phyloP scores from a whole-genome alignment of 2,888 invertebrate species.

The Phasia obesa region DNA sequence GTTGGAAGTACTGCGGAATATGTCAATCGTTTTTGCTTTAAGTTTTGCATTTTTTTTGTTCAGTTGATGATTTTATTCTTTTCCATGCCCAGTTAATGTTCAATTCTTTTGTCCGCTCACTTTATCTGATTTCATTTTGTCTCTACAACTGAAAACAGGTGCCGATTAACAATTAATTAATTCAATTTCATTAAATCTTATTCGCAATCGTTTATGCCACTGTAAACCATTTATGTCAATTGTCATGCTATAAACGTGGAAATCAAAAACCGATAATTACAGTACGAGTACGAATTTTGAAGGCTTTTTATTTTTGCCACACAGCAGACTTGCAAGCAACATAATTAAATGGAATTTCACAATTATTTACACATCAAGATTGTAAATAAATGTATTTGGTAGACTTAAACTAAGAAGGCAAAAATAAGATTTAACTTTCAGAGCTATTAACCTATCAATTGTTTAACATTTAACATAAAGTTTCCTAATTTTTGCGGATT shows the following conservation, averaged over 20 bases:
- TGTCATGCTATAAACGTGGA: slow-evolving; percentile 56
- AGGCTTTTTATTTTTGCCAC: background rate
- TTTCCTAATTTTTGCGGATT: no score
- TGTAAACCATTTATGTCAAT: slow-evolving; percentile 43
- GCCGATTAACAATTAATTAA: slow-evolving; percentile 59
- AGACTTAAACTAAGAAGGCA: no score
- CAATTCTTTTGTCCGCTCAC: background rate
- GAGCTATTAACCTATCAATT: no score
- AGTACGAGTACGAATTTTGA: slow-evolving; percentile 1
- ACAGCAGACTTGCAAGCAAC: background rate
- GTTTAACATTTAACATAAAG: no score
- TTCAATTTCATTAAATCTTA: slow-evolving; percentile 50
- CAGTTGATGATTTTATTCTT: slow-evolving; percentile 4
- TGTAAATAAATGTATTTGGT: no score
- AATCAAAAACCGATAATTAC: slow-evolving; percentile 42
- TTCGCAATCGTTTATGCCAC: slow-evolving; percentile 10
- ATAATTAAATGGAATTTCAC: slow-evolving; percentile 38
- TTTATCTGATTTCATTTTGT: slow-evolving; percentile 2
- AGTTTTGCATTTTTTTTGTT: background rate
- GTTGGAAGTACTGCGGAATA: no score
- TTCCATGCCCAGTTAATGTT: slow-evolving; percentile 19
- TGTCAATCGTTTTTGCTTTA: no score
- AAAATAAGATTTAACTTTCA: no score
- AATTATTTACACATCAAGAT: background rate
- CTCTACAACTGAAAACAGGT: slow-evolving; percentile 32